Conservation (phyloP, 2,797 vertebrate genomes). For the Cryptoblepharus egeriae region DNA sequence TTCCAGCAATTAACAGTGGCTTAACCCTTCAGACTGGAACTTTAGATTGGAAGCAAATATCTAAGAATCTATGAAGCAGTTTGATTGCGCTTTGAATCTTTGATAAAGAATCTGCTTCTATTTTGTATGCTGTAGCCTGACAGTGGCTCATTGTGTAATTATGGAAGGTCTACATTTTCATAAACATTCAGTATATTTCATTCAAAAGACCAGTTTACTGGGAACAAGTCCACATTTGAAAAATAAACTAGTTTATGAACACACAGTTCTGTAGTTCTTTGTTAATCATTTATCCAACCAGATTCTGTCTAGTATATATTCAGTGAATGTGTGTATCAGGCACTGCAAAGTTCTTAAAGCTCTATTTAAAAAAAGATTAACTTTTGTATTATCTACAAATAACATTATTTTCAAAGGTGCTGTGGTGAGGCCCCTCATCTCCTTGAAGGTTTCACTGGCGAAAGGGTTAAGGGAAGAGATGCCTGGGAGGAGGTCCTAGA, state of each 20-base stretch:
- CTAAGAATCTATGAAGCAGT: no score
- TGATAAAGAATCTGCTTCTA: constrained; percentile 16
- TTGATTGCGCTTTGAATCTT: constrained; percentile 40
- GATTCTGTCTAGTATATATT: background rate
- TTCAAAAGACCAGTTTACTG: background rate
- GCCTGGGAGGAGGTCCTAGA: no score
- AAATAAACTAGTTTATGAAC: accelerated
- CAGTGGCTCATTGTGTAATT: constrained; percentile 34
- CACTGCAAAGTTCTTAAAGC: background rate
- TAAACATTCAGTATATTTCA: constrained; percentile 15
- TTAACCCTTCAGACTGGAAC: no score
- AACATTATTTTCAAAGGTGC: no score
- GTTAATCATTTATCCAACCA: background rate
- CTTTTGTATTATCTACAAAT: background rate
- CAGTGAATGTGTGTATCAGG: accelerated
- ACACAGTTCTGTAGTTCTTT: background rate
- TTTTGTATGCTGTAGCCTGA: background rate
- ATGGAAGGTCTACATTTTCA: constrained; percentile 36
- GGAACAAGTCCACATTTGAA: background rate
- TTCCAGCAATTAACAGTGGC: no score
- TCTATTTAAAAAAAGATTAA: background rate
- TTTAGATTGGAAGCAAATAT: no score
- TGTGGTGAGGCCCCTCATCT: no score
- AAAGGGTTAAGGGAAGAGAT: no score
- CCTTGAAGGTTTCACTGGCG: no score